Conservation (phyloP, 2,888 invertebrate species). For the Tetranychus truncatus region DNA sequence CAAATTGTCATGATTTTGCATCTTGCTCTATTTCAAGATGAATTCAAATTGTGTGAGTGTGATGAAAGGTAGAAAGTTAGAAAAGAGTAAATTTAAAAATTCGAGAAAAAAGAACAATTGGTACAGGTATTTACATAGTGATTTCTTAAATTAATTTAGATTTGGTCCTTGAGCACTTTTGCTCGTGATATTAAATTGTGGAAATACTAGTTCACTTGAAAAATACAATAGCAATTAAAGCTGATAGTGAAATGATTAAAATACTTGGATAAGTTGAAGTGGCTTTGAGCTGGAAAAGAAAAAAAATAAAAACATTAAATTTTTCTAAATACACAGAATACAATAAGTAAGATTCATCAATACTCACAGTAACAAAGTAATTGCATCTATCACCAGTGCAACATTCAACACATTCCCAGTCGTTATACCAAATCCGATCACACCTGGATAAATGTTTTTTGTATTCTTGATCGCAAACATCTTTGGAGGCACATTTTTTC, state of each 20-base stretch:
- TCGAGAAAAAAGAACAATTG: no score
- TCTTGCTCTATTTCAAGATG: no score
- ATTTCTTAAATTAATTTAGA: no score
- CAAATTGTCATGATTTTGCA: no score
- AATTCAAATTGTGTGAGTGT: no score
- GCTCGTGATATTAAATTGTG: no score
- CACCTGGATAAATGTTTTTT: slow-evolving; percentile 55
- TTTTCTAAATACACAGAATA: background rate
- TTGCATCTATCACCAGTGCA: slow-evolving; percentile 90
- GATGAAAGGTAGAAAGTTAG: no score
- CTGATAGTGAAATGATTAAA: background rate
- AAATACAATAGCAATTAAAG: background rate
- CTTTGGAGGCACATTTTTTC: slow-evolving; percentile 65
- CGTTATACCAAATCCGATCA: slow-evolving; percentile 76
- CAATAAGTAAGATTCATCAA: background rate
- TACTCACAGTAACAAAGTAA: slow-evolving; percentile 55
- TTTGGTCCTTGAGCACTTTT: no score
- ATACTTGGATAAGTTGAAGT: background rate
- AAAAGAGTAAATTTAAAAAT: no score
- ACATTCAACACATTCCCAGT: slow-evolving; percentile 90
- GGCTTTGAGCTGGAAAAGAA: background rate
- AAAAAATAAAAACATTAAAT: background rate
- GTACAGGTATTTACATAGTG: no score
- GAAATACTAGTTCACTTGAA: background rate
- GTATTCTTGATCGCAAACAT: slow-evolving; percentile 53